Conservation (phyloP, 2,888 invertebrate genomes). For the Aphidoletes aphidimyza region DNA sequence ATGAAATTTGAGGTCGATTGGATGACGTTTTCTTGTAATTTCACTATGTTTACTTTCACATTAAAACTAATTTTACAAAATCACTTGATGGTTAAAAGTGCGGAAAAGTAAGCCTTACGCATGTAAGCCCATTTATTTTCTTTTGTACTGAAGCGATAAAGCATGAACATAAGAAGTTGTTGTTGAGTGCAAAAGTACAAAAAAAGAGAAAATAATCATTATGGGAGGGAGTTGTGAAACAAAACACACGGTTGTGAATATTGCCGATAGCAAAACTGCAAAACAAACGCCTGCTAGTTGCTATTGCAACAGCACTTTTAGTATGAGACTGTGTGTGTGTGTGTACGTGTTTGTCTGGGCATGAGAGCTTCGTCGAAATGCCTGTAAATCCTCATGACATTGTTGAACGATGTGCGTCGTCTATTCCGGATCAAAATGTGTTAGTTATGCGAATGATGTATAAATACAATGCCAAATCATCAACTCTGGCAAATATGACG, state of each 20-base stretch:
- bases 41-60: no score
- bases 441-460: not conserved
- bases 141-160: conserved; percentile 20
- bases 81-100: no score
- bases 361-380: not conserved
- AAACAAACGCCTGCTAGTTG: not conserved
- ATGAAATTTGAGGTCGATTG: no score
- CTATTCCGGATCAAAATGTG: not conserved
- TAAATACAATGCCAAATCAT: not conserved
- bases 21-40: no score
- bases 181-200: not conserved
- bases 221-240: not conserved
- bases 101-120: no score
- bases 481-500: conserved; percentile 16
- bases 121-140: not conserved
- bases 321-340: not conserved
- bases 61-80: no score
- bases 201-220: not conserved
- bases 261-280: not conserved
- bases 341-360: not conserved
- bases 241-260: not conserved
- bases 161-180: conserved; percentile 14
- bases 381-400: not conserved
- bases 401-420: not conserved
- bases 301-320: not conserved